Conservation (phyloP, 2,797 vertebrate species). For the Neosalanx taihuensis region DNA sequence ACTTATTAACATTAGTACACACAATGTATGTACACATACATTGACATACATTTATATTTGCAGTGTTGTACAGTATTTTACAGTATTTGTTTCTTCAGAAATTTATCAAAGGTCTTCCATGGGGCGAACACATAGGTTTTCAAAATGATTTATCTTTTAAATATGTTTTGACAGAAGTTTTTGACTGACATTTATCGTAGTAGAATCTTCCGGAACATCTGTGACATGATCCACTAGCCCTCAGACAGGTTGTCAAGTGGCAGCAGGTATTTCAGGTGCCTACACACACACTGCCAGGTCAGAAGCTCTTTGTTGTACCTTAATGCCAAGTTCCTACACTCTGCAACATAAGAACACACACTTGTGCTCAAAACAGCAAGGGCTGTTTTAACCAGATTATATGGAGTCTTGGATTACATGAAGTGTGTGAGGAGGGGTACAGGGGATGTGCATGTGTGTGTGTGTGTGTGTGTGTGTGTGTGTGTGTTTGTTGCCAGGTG, state of each 20-base stretch:
- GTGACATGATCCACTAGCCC: no score
- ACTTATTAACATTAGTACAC: not conserved
- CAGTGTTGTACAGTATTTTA: no score
- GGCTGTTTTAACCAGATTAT: conserved; percentile 52
- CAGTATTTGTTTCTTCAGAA: no score
- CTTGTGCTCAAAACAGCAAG: conserved; percentile 49
- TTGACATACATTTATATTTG: not conserved
- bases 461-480: not conserved
- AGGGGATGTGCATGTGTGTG: conserved; percentile 2
- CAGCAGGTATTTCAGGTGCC: no score
- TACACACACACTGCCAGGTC: not conserved
- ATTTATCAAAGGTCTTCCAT: no score
- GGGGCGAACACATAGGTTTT: no score
- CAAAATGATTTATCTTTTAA: no score
- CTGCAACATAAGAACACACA: conserved; percentile 53
- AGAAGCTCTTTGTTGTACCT: conserved; percentile 46
- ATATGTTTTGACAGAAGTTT: no score
- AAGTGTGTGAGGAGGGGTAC: conserved; percentile 16
- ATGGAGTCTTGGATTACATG: conserved; percentile 57
- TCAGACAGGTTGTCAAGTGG: no score
- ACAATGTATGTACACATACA: not conserved
- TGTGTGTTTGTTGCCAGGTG: conserved; percentile 2
- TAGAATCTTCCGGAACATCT: no score
- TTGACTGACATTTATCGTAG: no score
- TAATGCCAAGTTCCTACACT: conserved; percentile 54